phyloP scores from a whole-genome alignment of 1,140 invertebrate species.

The Drosophila ogumai region DNA sequence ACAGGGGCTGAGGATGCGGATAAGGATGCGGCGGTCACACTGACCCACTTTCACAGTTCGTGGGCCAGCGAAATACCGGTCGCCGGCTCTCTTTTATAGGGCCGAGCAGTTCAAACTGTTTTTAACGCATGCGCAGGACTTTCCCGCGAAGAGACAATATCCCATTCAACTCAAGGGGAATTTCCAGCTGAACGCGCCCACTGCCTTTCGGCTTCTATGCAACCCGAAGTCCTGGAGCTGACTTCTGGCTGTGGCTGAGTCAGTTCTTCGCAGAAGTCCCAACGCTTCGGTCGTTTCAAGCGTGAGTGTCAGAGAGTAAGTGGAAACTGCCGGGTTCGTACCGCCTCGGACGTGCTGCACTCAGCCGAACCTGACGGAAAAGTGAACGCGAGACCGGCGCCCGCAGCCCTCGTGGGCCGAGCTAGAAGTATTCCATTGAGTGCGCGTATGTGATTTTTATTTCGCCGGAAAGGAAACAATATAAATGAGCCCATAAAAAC shows the following conservation, averaged over 20 bases:
- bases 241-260: conserved; percentile 5
- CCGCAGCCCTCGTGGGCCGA: conserved; percentile 20
- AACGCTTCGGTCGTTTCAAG: conserved; percentile 41
- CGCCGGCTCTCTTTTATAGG: conserved; percentile 1
- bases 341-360: conserved; percentile 1
- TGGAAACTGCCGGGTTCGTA: conserved; percentile 4
- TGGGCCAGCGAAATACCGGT: conserved; percentile 9
- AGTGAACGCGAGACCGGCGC: conserved; percentile 8
- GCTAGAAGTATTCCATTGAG: conserved; percentile 47
- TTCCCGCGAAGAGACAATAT: conserved; percentile 28
- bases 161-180: neutral
- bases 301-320: conserved; percentile 20
- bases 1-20: neutral
- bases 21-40: conserved; percentile 5
- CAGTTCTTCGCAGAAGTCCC: conserved; percentile 53
- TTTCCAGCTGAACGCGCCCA: neutral
- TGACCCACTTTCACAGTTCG: conserved; percentile 41
- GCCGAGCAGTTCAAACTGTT: neutral
- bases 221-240: neutral
- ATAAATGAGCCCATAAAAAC: conserved; percentile 40
- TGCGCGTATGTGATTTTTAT: conserved; percentile 42
- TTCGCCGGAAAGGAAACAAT: conserved; percentile 27
- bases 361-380: conserved; percentile 18
- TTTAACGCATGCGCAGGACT: conserved; percentile 6
- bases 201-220: neutral